These are phyloP conservation scores for Odocoileus virginianus DNA, from an alignment of 2,113 vertebrate species.

Conservation along the genomic window DNA sequence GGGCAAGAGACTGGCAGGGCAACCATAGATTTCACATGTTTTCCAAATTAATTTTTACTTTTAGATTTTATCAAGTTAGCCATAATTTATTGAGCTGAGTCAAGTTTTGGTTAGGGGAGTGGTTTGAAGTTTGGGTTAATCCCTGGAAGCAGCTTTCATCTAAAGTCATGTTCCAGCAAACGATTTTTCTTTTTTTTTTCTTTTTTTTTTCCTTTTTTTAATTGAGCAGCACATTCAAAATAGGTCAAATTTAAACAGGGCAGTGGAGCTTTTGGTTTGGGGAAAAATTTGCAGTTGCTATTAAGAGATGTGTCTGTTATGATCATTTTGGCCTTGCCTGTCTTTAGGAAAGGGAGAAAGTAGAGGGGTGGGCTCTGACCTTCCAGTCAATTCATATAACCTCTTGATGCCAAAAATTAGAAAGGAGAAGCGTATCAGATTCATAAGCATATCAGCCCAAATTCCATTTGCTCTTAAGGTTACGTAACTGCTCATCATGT, in stretches of 20 bases:
- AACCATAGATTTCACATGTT: neutral
- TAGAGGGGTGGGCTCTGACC: neutral
- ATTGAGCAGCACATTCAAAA: neutral
- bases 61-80: neutral
- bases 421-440: neutral
- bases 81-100: neutral
- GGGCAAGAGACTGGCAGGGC: neutral
- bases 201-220: neutral
- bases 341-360: neutral
- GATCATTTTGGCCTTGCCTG: neutral
- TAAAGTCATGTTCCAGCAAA: neutral
- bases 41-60: conserved; percentile 7
- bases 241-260: neutral
- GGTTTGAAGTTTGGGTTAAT: neutral
- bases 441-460: neutral
- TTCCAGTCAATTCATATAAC: neutral
- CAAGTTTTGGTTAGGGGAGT: neutral
- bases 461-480: conserved; percentile 5
- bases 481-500: neutral
- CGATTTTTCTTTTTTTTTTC: neutral
- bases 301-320: neutral
- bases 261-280: neutral
- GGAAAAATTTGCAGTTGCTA: neutral
- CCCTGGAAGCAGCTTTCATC: neutral
- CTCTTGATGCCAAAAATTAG: neutral